Conservation (phyloP, 92 coral and sea anemone species). For the Parazoanthus darwini region DNA sequence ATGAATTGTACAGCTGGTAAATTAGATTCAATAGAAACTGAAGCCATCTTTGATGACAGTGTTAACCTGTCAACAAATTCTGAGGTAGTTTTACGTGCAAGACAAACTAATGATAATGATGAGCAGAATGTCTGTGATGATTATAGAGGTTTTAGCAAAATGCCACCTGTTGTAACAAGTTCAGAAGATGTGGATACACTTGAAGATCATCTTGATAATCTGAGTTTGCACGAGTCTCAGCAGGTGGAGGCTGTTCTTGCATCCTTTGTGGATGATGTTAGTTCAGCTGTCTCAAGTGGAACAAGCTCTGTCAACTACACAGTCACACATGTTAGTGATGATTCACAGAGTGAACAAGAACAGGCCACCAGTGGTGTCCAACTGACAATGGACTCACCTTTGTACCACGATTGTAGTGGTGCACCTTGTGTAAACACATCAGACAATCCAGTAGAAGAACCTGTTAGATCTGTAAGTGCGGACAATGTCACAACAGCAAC, state of each 20-base stretch:
- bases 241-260: conserved; percentile 31
- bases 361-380: background rate
- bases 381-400: background rate
- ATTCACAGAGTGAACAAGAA: background rate
- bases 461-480: background rate
- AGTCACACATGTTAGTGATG: background rate
- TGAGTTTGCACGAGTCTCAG: background rate
- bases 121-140: background rate
- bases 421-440: background rate
- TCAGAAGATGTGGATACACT: background rate
- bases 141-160: background rate
- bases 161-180: background rate
- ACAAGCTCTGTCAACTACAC: background rate
- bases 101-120: background rate
- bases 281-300: background rate
- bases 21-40: background rate
- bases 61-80: background rate
- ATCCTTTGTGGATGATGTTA: conserved; percentile 24
- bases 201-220: conserved; percentile 17
- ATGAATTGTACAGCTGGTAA: background rate
- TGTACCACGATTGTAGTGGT: background rate
- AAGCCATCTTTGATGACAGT: background rate
- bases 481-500: background rate
- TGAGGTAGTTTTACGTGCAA: background rate
- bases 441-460: background rate